Percentiles rank a stretch among this genome's conserved stretches.
Evolutionary conservation across 64 coral and sea anemone genomes (phyloP).

Genomic region (Platygyra sinensis): DNA sequence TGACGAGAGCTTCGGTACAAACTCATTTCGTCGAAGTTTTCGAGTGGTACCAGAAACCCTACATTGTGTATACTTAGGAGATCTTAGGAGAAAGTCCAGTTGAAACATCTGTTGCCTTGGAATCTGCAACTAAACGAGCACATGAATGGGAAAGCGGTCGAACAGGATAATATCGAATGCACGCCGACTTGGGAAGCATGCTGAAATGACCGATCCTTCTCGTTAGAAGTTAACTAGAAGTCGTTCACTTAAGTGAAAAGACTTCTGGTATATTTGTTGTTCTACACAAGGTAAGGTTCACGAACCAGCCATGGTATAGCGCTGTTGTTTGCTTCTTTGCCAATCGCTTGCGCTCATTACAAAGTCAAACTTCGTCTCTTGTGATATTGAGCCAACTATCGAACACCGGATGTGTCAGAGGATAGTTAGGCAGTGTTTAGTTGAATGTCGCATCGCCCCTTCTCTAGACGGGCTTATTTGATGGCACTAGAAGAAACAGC

Average conservation of each 20-base stretch:
- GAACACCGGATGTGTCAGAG: not conserved
- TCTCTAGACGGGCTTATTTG: not conserved
- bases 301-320: not conserved
- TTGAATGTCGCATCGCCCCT: not conserved
- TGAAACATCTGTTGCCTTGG: not conserved
- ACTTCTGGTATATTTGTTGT: not conserved
- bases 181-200: not conserved
- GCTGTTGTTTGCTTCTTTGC: slow-evolving; percentile 5
- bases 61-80: not conserved
- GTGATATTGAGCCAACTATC: not conserved
- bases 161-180: not conserved
- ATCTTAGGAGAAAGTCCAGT: not conserved
- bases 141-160: not conserved
- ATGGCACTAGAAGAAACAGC: not conserved
- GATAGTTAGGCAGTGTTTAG: too few species aligned
- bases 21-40: not conserved
- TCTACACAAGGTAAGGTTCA: not conserved
- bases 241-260: not conserved
- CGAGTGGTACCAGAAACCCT: not conserved
- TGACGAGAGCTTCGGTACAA: not conserved
- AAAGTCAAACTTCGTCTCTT: not conserved
- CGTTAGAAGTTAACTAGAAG: not conserved
- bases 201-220: not conserved
- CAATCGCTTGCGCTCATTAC: not conserved
- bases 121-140: not conserved